Base-by-base conservation (phyloP, 1,140 invertebrate genomes). In the Pentalonia nigronervosa region DNA sequence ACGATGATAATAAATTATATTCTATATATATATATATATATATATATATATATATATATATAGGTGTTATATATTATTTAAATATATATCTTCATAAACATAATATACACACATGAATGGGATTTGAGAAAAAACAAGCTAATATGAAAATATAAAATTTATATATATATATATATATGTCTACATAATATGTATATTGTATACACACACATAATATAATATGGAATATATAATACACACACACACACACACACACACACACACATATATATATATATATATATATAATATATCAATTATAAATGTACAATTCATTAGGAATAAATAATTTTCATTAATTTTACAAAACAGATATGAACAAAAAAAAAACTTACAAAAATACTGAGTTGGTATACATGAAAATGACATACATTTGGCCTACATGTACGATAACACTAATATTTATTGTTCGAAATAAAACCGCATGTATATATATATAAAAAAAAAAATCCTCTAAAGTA, bases 251-350 rank as follows among this genome's bases (percentile, higher is more conserved):
- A n/a, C n/a, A n/a, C n/a, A n/a, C n/a, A n/a, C n/a, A n/a, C n/a
- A n/a, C n/a, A n/a, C 9, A 53, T 53, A 36, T 53, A 14, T 48
- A 48, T n/a, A 9, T 48, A 41, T 48, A 36, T 41, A n/a, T 60
- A 41, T 60, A 60, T 60, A 41, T 25, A n/a, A 45, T 90, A 36
- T 90, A 48, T 83, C 3, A 81, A 92, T 84, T 50, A 76, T 53
- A 93, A 86, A 93, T 93, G 47, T 83, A 91, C 91, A 89, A 89
- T 56, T 50, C 45, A 23, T 93, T 93, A 93, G 91, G 91, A 92
- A 93, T 93, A 93, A 93, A 93, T 86, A 86, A 86, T 86, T 81
- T 86, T 93, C 81, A 56, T 56, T 56, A 53, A 93, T 84, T 48
- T 93, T 93, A 45, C 76, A 86, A 93, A 86, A 93, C 47, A 93